Evolutionary conservation across 1,140 invertebrate genomes (phyloP).

Genomic region (Ganaspis sp.): DNA sequence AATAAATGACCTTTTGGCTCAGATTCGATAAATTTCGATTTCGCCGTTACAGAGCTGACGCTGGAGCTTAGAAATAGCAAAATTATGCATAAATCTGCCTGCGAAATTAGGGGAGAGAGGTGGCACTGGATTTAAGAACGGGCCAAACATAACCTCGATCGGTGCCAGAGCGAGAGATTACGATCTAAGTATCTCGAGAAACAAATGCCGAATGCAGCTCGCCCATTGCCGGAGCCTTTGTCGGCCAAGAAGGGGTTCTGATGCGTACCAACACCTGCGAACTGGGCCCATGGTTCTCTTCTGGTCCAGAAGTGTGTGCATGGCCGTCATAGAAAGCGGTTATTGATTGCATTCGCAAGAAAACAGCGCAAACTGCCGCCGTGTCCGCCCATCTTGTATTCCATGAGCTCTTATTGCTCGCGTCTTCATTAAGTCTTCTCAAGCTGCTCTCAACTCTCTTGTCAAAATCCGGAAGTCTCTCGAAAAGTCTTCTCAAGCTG

Average conservation of each 20-base stretch:
- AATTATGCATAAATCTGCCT: constrained; percentile 46
- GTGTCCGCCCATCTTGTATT: constrained; percentile 48
- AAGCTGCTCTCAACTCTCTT: constrained; percentile 30
- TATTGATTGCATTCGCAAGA: constrained; percentile 69
- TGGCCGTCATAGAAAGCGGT: constrained; percentile 64
- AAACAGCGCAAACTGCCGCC: constrained; percentile 59
- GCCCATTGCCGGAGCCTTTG: constrained; percentile 69
- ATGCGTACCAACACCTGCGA: constrained; percentile 71
- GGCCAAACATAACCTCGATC: constrained; percentile 57
- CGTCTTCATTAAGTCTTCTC: constrained; percentile 55
- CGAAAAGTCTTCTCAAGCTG: too few relatives aligned
- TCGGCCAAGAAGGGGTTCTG: constrained; percentile 62
- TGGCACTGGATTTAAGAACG: constrained; percentile 62
- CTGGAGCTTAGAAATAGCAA: neutral
- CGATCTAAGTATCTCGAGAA: constrained; percentile 73
- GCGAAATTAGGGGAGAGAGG: constrained; percentile 32
- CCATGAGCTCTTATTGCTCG: constrained; percentile 52
- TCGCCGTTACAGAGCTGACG: neutral
- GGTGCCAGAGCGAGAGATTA: constrained; percentile 68
- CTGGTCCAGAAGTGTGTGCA: constrained; percentile 47
- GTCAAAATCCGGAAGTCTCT: neutral
- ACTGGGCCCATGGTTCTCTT: constrained; percentile 40
- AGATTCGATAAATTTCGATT: too few relatives aligned
- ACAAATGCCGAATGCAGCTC: constrained; percentile 74
- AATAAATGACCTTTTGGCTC: too few relatives aligned